phyloP scores from a whole-genome alignment of 2,797 vertebrate genomes.

The Okamejei kenojei region DNA sequence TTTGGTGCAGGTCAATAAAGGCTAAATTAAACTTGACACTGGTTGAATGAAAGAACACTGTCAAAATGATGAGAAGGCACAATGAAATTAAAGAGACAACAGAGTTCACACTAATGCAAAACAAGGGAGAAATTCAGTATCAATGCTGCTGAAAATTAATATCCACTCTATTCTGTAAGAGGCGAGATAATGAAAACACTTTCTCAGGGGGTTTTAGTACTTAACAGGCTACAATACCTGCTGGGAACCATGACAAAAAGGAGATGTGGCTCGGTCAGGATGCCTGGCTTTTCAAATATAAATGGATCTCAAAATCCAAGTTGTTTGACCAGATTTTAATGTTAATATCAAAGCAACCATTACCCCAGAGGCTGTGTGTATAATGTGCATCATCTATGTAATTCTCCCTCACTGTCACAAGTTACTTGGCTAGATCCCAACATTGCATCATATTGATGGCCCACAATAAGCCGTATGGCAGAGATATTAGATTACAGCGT shows the following conservation, averaged over 20 bases:
- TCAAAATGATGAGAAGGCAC: neutral
- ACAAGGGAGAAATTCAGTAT: constrained; percentile 28
- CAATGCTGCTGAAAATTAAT: constrained; percentile 30
- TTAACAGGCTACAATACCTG: constrained; percentile 24
- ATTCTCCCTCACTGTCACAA: neutral
- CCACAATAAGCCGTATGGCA: neutral
- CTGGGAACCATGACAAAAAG: neutral
- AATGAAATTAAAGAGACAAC: neutral
- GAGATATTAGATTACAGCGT: neutral
- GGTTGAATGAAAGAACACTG: constrained; percentile 14
- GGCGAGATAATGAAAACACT: constrained; percentile 31
- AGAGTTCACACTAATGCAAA: neutral
- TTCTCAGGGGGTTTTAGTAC: constrained; percentile 22
- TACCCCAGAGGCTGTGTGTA: neutral
- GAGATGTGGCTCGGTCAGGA: constrained; percentile 4
- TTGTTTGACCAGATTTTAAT: neutral
- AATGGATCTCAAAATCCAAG: neutral
- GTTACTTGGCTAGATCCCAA: neutral
- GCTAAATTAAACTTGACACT: neutral
- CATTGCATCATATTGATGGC: neutral
- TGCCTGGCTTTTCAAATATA: neutral
- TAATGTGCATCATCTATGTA: neutral
- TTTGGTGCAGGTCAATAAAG: neutral
- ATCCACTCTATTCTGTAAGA: constrained; percentile 16
- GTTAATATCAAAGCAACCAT: neutral